phyloP scores from a whole-genome alignment of 64 coral and sea anemone species.

The Pachyseris speciosa region DNA sequence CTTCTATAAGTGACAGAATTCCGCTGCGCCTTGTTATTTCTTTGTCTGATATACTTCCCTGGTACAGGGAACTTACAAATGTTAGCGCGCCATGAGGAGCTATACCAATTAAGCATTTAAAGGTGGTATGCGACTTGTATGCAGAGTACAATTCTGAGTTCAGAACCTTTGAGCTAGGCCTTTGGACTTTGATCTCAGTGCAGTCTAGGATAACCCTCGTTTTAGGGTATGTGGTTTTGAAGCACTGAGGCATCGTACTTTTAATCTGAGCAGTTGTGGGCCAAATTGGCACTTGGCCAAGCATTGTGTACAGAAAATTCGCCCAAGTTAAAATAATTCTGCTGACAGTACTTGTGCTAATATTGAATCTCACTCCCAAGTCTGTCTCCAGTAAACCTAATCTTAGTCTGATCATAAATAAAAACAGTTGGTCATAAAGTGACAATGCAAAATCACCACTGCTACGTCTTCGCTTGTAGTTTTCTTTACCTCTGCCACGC shows the following conservation, averaged over 20 bases:
- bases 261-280: slow-evolving; percentile 40
- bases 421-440: slow-evolving; percentile 55
- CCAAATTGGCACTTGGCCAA: slow-evolving; percentile 61
- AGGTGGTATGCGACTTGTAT: slow-evolving; percentile 70
- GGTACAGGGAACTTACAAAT: slow-evolving; percentile 66
- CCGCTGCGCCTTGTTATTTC: slow-evolving; percentile 34
- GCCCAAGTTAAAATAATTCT: slow-evolving; percentile 76
- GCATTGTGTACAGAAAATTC: slow-evolving; percentile 68
- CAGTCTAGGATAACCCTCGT: slow-evolving; percentile 49
- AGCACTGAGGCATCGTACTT: slow-evolving; percentile 42
- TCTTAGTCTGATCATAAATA: slow-evolving; percentile 47
- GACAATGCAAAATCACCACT: not conserved
- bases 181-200: slow-evolving; percentile 57
- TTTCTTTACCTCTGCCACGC: not conserved
- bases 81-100: slow-evolving; percentile 60
- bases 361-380: slow-evolving; percentile 41
- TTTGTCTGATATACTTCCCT: slow-evolving; percentile 65
- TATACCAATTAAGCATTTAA: slow-evolving; percentile 64
- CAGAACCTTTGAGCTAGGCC: slow-evolving; percentile 59
- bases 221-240: slow-evolving; percentile 39
- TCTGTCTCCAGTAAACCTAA: slow-evolving; percentile 47
- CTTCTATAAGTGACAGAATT: slow-evolving; percentile 9
- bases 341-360: slow-evolving; percentile 53
- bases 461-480: slow-evolving; percentile 8
- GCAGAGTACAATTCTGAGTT: slow-evolving; percentile 60